A percentile compares a stretch with the other conserved stretches of the same genome.
Conservation (phyloP, 2,797 vertebrate genomes). For the Arnoldichthys spilopterus region DNA sequence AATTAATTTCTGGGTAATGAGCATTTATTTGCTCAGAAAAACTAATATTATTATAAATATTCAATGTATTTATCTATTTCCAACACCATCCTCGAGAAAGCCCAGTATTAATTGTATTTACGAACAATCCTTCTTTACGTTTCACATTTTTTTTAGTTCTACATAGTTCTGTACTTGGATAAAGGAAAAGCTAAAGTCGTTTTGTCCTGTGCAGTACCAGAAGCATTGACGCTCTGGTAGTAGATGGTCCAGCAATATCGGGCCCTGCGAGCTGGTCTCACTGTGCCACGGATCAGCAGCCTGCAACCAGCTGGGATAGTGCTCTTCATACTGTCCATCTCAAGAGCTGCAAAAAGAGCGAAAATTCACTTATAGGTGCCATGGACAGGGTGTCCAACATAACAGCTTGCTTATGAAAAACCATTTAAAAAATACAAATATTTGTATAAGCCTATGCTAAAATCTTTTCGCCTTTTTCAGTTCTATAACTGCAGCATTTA, state of each 20-base stretch:
- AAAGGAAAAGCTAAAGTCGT: not conserved
- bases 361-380: not conserved
- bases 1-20: not conserved
- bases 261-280: conserved; percentile 70
- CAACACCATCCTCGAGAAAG: too few relatives aligned
- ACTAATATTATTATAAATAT: not conserved
- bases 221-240: conserved; percentile 75
- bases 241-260: conserved; percentile 86
- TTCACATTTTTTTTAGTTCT: too few relatives aligned
- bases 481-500: not conserved
- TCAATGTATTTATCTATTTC: too few relatives aligned
- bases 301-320: conserved; percentile 79
- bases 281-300: conserved; percentile 71
- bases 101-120: too few relatives aligned
- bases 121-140: too few relatives aligned
- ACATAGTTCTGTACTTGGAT: too few relatives aligned
- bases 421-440: not conserved
- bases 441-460: not conserved
- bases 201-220: conserved; percentile 70
- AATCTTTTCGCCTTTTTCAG: not conserved
- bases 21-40: not conserved
- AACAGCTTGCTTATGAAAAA: not conserved
- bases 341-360: conserved; percentile 73
- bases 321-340: conserved; percentile 78
- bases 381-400: not conserved